Evolutionary conservation across 2,797 vertebrate species (phyloP), one percentile per base, ranked within the genome.

Genomic region (Hydrocynus forskahlii): DNA sequence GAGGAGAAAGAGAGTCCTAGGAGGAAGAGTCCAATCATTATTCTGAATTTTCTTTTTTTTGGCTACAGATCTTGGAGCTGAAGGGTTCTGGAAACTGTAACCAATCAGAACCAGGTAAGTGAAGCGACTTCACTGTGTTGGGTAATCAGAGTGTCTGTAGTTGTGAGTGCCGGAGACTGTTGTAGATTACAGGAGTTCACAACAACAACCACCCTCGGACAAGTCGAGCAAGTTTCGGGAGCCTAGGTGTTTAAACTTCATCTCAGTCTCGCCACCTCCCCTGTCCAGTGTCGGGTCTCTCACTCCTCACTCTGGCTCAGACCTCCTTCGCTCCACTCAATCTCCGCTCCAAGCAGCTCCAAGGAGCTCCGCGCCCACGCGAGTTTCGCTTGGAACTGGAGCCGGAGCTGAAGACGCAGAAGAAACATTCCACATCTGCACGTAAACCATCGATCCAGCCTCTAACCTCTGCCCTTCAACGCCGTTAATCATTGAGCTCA

Each of bases 381-480:
- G 43, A 43, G 43, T 43, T 43, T 43, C 43, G 1, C 9, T 29
- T 29, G 2, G 4, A 25, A 52, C 68, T 48, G 40, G 7, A 54
- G 23, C 8, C 48, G 16, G 50, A 5, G 13, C 8, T n/a, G 52
- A 12, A 57, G 25, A 38, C 16, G 23, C 8, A 16, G 21, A 29
- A 6, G 7, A 35, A 35, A 16, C 5, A 19, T 17, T 38, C 21
- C 35, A 2, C 12, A 21, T 54, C 6, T 9, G 29, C 69, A 25
- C n/a, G 69, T 52, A 68, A 50, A 68, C 38, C 52, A 68, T 68
- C 43, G 52, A 82, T 73, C 52, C 19, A 76, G 75, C 23, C 62
- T 78, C 78, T 67, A 78, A 59, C 75, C 81, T 73, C 25, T 52
- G 67, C 12, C 21, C 29, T 25, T 9, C 4, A 2, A 48, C 59